Evolutionary conservation across 2,888 invertebrate species (phyloP).

Genomic region (Pachliopta kotzebuea): DNA sequence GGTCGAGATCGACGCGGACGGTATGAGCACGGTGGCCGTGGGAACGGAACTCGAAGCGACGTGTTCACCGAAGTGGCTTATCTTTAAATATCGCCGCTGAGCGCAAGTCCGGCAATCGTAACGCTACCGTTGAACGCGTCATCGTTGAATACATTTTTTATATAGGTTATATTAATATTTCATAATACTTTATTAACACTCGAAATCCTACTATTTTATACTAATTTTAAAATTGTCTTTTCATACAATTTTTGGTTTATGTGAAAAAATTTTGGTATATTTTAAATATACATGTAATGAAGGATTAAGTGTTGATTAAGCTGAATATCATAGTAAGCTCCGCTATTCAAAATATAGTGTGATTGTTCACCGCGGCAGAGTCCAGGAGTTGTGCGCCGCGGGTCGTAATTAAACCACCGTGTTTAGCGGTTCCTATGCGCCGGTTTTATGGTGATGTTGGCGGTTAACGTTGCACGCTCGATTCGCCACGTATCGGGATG

Average conservation of each 20-base stretch:
- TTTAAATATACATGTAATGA: too few relatives aligned
- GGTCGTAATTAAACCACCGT: conserved; percentile 50
- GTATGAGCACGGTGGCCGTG: conserved; percentile 45
- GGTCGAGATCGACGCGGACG: conserved; percentile 3
- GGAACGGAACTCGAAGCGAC: conserved; percentile 55
- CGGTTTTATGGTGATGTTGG: conserved; percentile 41
- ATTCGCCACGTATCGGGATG: conserved; percentile 41
- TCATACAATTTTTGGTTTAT: too few relatives aligned
- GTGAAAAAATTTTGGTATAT: too few relatives aligned
- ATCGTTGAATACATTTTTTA: conserved; percentile 32
- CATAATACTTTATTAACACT: not conserved
- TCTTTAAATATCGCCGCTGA: conserved; percentile 71
- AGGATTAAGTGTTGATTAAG: too few relatives aligned
- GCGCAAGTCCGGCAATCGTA: conserved; percentile 39
- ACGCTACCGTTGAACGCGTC: conserved; percentile 42
- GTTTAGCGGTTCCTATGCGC: conserved; percentile 42
- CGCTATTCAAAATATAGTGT: conserved; percentile 34
- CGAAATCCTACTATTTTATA: not conserved
- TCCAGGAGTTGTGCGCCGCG: conserved; percentile 35
- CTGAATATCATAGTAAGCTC: conserved; percentile 32
- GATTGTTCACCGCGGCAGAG: conserved; percentile 42
- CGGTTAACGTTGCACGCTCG: conserved; percentile 42
- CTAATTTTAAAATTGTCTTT: too few relatives aligned
- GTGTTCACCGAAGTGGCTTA: conserved; percentile 57
- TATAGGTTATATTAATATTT: not conserved